phyloP scores from a whole-genome alignment of 2,888 invertebrate species.

The Andrena chrysosceles region DNA sequence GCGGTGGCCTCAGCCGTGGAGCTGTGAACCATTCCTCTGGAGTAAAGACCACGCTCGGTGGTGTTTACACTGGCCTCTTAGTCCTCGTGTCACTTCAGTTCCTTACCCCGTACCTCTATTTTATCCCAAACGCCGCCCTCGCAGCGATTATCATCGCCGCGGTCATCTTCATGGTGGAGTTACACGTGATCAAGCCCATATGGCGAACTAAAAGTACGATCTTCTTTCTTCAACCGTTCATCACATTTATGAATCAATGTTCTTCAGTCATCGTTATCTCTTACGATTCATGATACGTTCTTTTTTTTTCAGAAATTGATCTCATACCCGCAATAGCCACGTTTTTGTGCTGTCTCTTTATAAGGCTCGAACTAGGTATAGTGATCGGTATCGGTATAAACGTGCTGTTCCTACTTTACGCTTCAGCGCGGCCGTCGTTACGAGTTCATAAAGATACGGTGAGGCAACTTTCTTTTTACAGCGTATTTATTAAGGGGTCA shows the following conservation, averaged over 20 bases:
- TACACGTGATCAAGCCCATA: conserved; percentile 88
- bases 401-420: conserved; percentile 88
- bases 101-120: conserved; percentile 89
- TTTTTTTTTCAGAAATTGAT: conserved; percentile 87
- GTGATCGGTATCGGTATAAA: conserved; percentile 88
- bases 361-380: conserved; percentile 89
- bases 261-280: neutral
- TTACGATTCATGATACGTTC: neutral
- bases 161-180: conserved; percentile 89
- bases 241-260: too few species aligned
- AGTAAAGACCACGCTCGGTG: conserved; percentile 89
- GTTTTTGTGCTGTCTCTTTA: conserved; percentile 88
- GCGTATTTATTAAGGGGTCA: too few species aligned
- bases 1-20: conserved; percentile 88
- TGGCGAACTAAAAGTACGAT: conserved; percentile 89
- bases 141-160: conserved; percentile 91
- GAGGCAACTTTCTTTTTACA: conserved; percentile 70
- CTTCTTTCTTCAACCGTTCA: neutral
- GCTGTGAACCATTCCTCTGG: conserved; percentile 91
- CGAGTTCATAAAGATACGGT: conserved; percentile 87
- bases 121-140: conserved; percentile 88
- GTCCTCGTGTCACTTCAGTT: conserved; percentile 87
- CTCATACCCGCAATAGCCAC: conserved; percentile 89
- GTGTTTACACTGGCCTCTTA: conserved; percentile 87
- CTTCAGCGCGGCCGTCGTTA: conserved; percentile 88